Evolutionary conservation across 2,113 vertebrate species (phyloP), one percentile per base, ranked within the genome.

Genomic region (Corythoichthys haematopterus): DNA sequence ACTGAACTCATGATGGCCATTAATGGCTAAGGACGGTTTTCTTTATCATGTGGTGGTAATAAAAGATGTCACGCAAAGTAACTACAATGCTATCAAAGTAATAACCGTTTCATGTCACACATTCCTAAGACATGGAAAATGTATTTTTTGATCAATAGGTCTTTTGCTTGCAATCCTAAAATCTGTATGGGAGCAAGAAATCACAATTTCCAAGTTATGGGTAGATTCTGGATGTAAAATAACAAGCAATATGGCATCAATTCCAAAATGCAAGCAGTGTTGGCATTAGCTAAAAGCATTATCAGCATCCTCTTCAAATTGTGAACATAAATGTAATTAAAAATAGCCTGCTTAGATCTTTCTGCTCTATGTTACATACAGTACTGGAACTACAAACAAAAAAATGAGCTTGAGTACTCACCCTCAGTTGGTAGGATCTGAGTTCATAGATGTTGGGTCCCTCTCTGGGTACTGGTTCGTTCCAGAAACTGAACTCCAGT

Each of bases 401-500:
- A 4, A 9, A 37, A 35, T 38, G 13, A 8, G 50, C 20, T 16
- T 16, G 1, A 15, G 11, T 45, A 48, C 94, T 93, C 83, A 99
- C 95, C 84, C 95, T 87, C 71, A 98, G 94, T 50, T 95, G 95
- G 84, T 98, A 97, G 64, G 95, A 94, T 78, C 97, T 90, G 76
- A 99, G 92, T 73, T 98, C 95, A 55, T 98, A 98, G 77, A 98
- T 93, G 75, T 95, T 97, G 40, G 97, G 95, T n/a, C 95, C 96
- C 15, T 87, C 70, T 70, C 95, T 89, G 38, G 95, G 94, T 2
- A 92, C 69, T 0, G 97, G 96, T 61, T 99, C 96, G 20, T 98
- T 98, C 95, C 97, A 98, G 89, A 98, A 98, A 76, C 96, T 98
- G 82, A 99, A 98, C 82, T 98, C 96, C 85, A 99, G 68, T 15